These are phyloP conservation scores for Romanogobio albipinnatus DNA, from an alignment of 2,113 vertebrate genomes.

Conservation along the genomic window DNA sequence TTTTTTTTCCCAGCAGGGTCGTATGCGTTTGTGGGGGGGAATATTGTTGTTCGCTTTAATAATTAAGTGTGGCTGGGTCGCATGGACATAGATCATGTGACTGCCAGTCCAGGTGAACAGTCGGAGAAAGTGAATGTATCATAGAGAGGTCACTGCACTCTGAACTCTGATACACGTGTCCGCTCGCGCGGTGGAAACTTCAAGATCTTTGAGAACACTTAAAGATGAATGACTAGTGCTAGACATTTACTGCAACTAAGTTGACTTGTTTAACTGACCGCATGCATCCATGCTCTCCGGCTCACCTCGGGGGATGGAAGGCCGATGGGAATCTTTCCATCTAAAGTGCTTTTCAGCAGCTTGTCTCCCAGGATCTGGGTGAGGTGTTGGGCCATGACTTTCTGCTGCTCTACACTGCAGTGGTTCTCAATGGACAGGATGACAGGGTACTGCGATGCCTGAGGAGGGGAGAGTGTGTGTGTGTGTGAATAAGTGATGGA, in stretches of 20 bases:
- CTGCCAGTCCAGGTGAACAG: background rate
- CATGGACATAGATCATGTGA: constrained; percentile 45
- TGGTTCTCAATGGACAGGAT: constrained; percentile 96
- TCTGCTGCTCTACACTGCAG: constrained; percentile 89
- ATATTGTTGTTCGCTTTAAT: constrained; percentile 55
- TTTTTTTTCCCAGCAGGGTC: constrained; percentile 1
- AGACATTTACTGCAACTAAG: background rate
- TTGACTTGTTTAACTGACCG: background rate
- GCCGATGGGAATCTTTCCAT: constrained; percentile 69
- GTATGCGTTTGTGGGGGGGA: background rate
- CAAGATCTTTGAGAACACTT: constrained; percentile 10
- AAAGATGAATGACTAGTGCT: background rate
- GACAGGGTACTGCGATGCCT: constrained; percentile 88
- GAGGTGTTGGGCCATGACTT: constrained; percentile 84
- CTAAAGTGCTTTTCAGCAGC: constrained; percentile 78
- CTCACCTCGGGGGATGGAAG: constrained; percentile 91
- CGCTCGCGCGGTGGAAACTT: background rate
- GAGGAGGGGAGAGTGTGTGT: constrained; percentile 48
- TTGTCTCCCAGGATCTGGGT: constrained; percentile 85
- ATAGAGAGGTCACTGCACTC: background rate
- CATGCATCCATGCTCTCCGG: background rate
- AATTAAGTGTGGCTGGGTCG: constrained; percentile 47
- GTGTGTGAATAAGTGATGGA: constrained; percentile 60
- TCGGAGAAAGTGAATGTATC: constrained; percentile 47
- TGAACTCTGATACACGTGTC: constrained; percentile 4